These are phyloP conservation scores for Lasioglossum baleicum DNA, from an alignment of 1,140 invertebrate genomes.

Conservation along the genomic window DNA sequence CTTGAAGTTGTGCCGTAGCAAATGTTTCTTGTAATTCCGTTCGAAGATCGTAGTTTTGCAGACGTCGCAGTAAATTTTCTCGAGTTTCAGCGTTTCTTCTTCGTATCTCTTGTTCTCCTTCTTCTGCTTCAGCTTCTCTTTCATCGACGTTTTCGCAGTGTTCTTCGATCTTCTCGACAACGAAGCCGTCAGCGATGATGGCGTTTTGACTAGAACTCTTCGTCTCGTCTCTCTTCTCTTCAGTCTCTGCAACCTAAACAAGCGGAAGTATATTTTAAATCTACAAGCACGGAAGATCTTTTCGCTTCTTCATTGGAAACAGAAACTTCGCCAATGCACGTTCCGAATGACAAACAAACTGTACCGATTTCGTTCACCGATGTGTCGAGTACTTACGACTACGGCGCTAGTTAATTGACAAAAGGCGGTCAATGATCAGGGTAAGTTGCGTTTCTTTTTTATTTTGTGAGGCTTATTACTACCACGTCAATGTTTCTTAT, in stretches of 20 bases:
- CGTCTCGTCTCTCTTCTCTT: not conserved
- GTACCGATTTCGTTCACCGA: not conserved
- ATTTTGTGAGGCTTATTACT: not conserved
- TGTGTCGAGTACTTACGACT: too few species aligned
- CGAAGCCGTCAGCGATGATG: not conserved
- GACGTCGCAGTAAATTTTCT: conserved; percentile 2
- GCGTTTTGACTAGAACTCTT: not conserved
- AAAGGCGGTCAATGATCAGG: not conserved
- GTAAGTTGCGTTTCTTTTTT: not conserved
- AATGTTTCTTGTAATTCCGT: conserved; percentile 11
- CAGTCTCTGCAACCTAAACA: conserved; percentile 18
- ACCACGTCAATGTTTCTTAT: not conserved
- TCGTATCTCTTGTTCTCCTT: not conserved
- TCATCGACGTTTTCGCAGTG: not conserved
- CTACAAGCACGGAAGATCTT: not conserved
- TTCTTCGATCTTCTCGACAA: not conserved
- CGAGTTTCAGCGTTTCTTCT: not conserved
- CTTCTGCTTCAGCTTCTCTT: not conserved
- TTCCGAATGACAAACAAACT: not conserved
- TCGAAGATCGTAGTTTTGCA: not conserved
- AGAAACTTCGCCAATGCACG: too few species aligned
- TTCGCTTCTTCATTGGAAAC: not conserved
- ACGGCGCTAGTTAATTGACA: not conserved
- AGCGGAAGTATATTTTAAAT: conserved; percentile 14
- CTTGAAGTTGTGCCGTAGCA: conserved; percentile 1